Evolutionary conservation across 2,113 vertebrate species (phyloP).

Genomic region (Hemicordylus capensis): DNA sequence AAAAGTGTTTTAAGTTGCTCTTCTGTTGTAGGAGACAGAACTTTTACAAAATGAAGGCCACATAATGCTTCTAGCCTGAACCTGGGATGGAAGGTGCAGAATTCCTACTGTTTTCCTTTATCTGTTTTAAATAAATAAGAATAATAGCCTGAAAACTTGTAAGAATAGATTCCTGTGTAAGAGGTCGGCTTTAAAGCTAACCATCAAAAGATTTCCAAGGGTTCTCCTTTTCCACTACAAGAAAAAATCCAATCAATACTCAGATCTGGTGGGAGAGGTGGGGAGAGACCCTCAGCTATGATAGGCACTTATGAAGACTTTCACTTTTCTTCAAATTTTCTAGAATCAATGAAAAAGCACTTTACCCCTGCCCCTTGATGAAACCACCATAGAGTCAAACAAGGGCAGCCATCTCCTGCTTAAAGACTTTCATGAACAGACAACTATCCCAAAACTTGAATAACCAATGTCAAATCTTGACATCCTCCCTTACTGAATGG

Average conservation of each 20-base stretch:
- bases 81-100: not conserved
- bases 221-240: not conserved
- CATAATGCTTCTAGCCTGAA: not conserved
- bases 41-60: not conserved
- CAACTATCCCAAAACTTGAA: too few relatives aligned
- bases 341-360: not conserved
- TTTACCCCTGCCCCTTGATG: too few relatives aligned
- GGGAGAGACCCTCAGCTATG: not conserved
- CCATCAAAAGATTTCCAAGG: not conserved
- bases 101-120: slow-evolving; percentile 11
- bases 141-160: not conserved
- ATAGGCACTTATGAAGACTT: not conserved
- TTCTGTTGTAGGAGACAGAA: not conserved
- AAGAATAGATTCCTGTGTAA: not conserved
- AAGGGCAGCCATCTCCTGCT: too few relatives aligned
- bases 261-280: rapidly evolving
- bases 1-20: slow-evolving; percentile 35
- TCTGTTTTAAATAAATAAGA: not conserved
- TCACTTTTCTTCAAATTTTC: not conserved
- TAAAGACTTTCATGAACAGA: too few relatives aligned
- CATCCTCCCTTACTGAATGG: too few relatives aligned
- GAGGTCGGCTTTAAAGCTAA: not conserved
- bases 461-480: too few relatives aligned
- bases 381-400: too few relatives aligned
- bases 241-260: slow-evolving; percentile 4